Evolutionary conservation across 2,113 vertebrate genomes (phyloP), one percentile per base, ranked within the genome.

Genomic region (Cichladusa arquata): DNA sequence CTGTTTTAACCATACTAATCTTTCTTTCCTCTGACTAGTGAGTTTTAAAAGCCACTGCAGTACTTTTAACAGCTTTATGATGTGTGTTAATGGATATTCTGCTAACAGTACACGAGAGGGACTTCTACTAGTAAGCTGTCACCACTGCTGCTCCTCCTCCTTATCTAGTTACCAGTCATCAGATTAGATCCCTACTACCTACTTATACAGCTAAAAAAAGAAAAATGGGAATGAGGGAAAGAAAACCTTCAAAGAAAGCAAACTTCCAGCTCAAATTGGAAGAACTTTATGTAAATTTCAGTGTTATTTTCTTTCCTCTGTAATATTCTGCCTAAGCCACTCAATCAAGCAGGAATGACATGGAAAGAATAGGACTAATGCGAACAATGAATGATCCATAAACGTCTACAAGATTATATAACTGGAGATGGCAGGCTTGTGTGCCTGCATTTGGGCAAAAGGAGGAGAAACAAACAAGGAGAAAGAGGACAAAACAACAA

Each of bases 371-470:
- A 64, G 85, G 53, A 81, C 67, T 82, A 57, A 66, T 14, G 16
- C 0, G 34, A 96, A 96, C 79, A 94, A 80, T 94, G 92, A 92
- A 95, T 22, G 82, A 96, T 95, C 93, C 93, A 85, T 65, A 94
- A 95, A 90, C 12, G 66, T 69, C 90, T 90, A 69, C 8, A 24
- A 53, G 88, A 82, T 97, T 96, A 96, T 14, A 20, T 93, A 97
- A 96, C 58, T 20, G 54, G 74, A 92, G 64, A 70, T 11, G 6
- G 74, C 71, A 69, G 22, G 33, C 13, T 11, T 78, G 44, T 73
- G 47, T 74, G 33, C 4, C 0, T 45, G 76, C 66, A 33, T 81
- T 61, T 67, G 47, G 58, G 64, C 57, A 14, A 86, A 87, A 69
- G 50, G 26, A 76, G n/a, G 54, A 83, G 22, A 88, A 79, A 76